Evolutionary conservation across 2,113 vertebrate genomes (phyloP).

Genomic region (Barbus barbus): DNA sequence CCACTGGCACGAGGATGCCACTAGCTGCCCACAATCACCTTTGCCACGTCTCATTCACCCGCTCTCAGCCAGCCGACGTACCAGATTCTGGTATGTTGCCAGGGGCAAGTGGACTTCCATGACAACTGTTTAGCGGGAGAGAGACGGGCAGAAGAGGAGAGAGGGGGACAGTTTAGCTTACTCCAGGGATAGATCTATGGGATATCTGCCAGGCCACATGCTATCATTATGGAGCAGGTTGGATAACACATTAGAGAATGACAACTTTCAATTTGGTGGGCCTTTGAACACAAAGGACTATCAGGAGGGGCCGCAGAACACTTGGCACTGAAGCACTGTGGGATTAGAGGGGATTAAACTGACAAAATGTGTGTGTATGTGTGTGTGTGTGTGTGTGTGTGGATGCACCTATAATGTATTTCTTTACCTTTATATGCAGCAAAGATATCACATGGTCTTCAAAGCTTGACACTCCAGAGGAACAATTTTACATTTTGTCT

Average conservation of each 20-base stretch:
- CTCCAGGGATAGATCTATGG: constrained; percentile 11
- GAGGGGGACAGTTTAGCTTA: constrained; percentile 13
- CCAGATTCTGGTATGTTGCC: constrained; percentile 49
- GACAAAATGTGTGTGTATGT: neutral
- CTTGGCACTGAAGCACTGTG: constrained; percentile 9
- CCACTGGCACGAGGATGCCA: constrained; percentile 18
- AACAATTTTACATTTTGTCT: constrained; percentile 35
- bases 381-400: constrained; percentile 5
- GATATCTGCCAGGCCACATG: constrained; percentile 44
- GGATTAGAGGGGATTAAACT: constrained; percentile 25
- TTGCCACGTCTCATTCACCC: constrained; percentile 5
- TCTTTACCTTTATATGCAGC: constrained; percentile 20
- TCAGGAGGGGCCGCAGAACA: constrained; percentile 15
- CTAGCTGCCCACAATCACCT: neutral
- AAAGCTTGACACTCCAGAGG: constrained; percentile 26
- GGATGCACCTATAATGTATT: neutral
- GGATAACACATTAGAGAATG: constrained; percentile 37
- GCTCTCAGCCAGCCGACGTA: neutral
- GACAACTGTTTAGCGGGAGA: constrained; percentile 47
- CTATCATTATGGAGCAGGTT: constrained; percentile 46
- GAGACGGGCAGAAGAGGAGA: neutral
- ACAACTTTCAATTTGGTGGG: constrained; percentile 41
- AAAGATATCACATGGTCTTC: constrained; percentile 16
- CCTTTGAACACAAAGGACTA: constrained; percentile 40
- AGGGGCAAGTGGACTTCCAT: constrained; percentile 26